phyloP scores from a whole-genome alignment of 2,797 vertebrate species.

The Silurus aristotelis region DNA sequence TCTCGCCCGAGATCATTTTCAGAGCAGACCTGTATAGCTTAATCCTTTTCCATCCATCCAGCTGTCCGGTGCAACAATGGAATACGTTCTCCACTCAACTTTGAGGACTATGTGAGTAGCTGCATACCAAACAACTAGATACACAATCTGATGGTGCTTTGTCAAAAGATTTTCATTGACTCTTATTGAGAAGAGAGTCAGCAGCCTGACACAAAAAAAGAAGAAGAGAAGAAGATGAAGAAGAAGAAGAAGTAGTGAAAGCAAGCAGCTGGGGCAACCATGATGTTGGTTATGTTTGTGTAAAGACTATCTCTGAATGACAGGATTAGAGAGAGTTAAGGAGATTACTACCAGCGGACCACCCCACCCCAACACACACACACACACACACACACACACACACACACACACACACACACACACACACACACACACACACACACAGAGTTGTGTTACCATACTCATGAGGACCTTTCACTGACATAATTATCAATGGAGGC shows the following conservation, averaged over 20 bases:
- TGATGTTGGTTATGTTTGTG: constrained; percentile 84
- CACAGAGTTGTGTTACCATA: constrained; percentile 30
- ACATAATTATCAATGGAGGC: background rate
- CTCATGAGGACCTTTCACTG: background rate
- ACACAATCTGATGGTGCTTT: constrained; percentile 76
- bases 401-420: constrained; percentile 49
- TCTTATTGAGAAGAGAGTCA: constrained; percentile 79
- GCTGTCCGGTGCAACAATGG: constrained; percentile 56
- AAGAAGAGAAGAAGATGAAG: too few relatives aligned
- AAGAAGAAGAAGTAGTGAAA: constrained; percentile 73
- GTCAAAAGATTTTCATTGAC: constrained; percentile 77
- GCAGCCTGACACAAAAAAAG: constrained; percentile 58
- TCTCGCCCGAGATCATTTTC: constrained; percentile 35
- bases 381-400: constrained; percentile 52
- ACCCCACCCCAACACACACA: constrained; percentile 65
- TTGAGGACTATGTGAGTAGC: constrained; percentile 71
- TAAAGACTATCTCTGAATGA: constrained; percentile 85
- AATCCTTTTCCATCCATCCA: constrained; percentile 43
- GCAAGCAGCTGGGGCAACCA: constrained; percentile 79
- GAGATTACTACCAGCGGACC: constrained; percentile 81
- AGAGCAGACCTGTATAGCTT: constrained; percentile 13
- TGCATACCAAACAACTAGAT: constrained; percentile 73
- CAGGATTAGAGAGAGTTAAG: constrained; percentile 85
- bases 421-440: constrained; percentile 37
- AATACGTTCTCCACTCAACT: constrained; percentile 58